Evolutionary conservation across 2,888 invertebrate genomes (phyloP), one percentile per base, ranked within the genome.

Genomic region (Agrotis segetum): DNA sequence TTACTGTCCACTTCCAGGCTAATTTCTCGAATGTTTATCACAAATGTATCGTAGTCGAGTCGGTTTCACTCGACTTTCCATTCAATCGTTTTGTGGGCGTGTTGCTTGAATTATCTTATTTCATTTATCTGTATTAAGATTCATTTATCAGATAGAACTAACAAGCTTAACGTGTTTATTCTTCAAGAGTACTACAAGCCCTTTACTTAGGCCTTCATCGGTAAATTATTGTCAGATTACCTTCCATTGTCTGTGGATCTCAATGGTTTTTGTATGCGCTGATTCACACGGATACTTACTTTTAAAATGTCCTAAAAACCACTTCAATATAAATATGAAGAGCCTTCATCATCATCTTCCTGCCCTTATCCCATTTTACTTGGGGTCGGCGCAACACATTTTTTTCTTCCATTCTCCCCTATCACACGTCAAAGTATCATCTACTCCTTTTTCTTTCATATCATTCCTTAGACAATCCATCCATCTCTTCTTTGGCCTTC

Each of bases 31-130:
- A 64, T 79, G 72, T 77, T 82, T 68, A 79, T 77, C 66, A 71
- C 67, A 61, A 73, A 75, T 71, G 71, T 72, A 79, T 71, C 56
- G 67, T 49, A 34, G 52, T 40, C 62, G 21, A 44, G 52, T 50
- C 60, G 24, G 72, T 85, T 85, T 79, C 82, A 68, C 79, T 73
- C 69, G 50, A 66, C 84, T 84, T 84, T 84, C 84, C 86, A 70
- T 84, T 78, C 84, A 83, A 81, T 81, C 76, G 68, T 60, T 46
- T 55, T 24, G 58, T 72, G 62, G 70, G 68, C 52, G 74, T 67
- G 74, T 70, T 52, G 21, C 21, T 61, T 58, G 59, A 70, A 68
- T 79, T 74, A 81, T 79, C 75, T 50, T 56, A 71, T 56, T 71
- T 79, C 40, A 79, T 82, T 81, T 66, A 82, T 79, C 80, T 62